Base-by-base conservation (phyloP, 2,797 vertebrate species). In the Bryconaethiops microstoma region DNA sequence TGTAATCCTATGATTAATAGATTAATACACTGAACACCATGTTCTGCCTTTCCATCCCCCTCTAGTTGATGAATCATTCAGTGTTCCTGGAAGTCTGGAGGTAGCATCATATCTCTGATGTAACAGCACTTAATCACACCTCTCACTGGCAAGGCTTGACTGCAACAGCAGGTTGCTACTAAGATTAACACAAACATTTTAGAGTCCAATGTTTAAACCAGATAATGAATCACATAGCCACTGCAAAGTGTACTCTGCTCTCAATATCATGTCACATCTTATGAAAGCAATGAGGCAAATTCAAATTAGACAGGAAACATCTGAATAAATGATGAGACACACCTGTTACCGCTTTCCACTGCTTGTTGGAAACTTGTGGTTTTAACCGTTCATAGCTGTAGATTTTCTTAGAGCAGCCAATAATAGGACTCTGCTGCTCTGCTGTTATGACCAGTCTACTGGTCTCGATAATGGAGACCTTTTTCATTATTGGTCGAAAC, bases 71-170 rank as follows among this genome's bases (percentile, higher is more conserved):
- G 77, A 71, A 60, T 78, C 55, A 35, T 25, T 62, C 54, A 29
- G 21, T 5, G 35, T 29, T 60, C 55, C 42, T 55, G 60, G 69
- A 67, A 60, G 9, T 8, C 60, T 23, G 1, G n/a, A 60, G 16
- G 12, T 62, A 67, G 63, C 57, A 8, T 74, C 54, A 59, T 35
- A 62, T 9, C 35, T 52, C 52, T 83, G 68, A 73, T 67, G 73
- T 59, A 65, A 71, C 29, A 83, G 71, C 17, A 48, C 63, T 29
- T 39, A 17, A 65, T 76, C 13, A 70, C 50, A 57, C 39, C 40
- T 35, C 25, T 52, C 59, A 67, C 59, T 57, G 29, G 50, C 72
- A 54, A 1, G 8, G 7, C 17, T n/a, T 75, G 57, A 35, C 35
- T 25, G 4, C 16, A n/a, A 25, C 40, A 10, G 7, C 9, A 25